Evolutionary conservation across 2,888 invertebrate genomes (phyloP), one percentile per base, ranked within the genome.

Genomic region (Orthonevra nobilis): DNA sequence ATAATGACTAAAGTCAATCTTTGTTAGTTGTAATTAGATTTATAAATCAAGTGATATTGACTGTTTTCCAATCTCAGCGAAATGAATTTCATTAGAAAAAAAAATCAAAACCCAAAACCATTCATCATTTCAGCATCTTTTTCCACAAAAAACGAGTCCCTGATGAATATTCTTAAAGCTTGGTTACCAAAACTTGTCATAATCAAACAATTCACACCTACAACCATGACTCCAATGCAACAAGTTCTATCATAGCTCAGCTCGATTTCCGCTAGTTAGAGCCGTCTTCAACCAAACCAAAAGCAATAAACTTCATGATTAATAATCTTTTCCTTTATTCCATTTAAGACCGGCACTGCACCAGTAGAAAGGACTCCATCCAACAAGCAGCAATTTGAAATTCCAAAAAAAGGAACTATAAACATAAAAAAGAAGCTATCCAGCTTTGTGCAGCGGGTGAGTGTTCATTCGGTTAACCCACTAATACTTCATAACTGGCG

Each of bases 251-350:
- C 56, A 63, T 63, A 48, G 56, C 40, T 61, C 44, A 52, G 44
- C 44, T 60, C 36, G 60, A 75, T 68, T 56, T 61, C 50, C 38
- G 40, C 60, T 32, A 14, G 50, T 68, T 40, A 54, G 54, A 28
- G 15, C 23, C 44, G 17, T 44, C 40, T 48, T 56, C 32, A 42
- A 32, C 60, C 36, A 36, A 7, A 56, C 28, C 28, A 48, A 54
- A 58, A 72, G 77, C 73, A 79, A 79, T 79, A 79, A 79, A 73
- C 73, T 79, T 73, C 79, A 73, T 61, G 68, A 79, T 79, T 79
- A 79, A 79, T 79, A 66, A 68, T 73, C 54, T 61, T 56, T 54
- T 44, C 50, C 56, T 52, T 73, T 66, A 17, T 60, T 68, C 40
- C 9, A 14, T 48, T 54, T 19, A 19, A 34, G 10, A 12, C 32